phyloP scores from a whole-genome alignment of 2,888 invertebrate genomes.

The Caenorhabditis panamensis region DNA sequence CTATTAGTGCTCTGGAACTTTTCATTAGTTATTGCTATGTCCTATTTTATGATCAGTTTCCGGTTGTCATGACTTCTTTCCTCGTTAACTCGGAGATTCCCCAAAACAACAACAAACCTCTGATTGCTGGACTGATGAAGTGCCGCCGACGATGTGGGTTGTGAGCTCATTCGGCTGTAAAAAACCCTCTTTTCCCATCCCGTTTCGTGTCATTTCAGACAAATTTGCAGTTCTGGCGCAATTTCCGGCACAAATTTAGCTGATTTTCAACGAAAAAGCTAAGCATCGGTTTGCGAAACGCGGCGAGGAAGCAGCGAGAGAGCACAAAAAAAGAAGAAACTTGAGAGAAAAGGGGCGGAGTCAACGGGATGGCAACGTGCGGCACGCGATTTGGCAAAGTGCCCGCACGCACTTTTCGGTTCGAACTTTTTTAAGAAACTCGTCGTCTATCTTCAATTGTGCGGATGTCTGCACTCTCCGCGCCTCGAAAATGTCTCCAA shows the following conservation, averaged over 20 bases:
- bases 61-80: constrained; percentile 1
- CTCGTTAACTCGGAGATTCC: too few relatives aligned
- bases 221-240: too few relatives aligned
- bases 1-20: constrained; percentile 33
- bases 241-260: too few relatives aligned
- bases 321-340: background rate
- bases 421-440: constrained; percentile 1
- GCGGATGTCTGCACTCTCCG: constrained; percentile 29
- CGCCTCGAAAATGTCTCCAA: background rate
- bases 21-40: background rate
- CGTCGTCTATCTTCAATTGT: constrained; percentile 38
- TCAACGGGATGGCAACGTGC: constrained; percentile 1
- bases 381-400: constrained; percentile 26
- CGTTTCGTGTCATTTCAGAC: background rate
- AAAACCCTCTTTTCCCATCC: background rate
- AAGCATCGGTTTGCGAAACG: background rate
- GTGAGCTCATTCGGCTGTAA: constrained; percentile 43
- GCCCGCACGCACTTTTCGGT: constrained; percentile 2
- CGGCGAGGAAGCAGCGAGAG: background rate
- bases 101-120: constrained; percentile 34
- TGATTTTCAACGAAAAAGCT: constrained; percentile 3
- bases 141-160: constrained; percentile 18
- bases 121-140: constrained; percentile 43
- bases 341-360: constrained; percentile 30
- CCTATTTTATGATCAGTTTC: too few relatives aligned